phyloP scores from a whole-genome alignment of 2,888 invertebrate genomes.

The Arge pagana region DNA sequence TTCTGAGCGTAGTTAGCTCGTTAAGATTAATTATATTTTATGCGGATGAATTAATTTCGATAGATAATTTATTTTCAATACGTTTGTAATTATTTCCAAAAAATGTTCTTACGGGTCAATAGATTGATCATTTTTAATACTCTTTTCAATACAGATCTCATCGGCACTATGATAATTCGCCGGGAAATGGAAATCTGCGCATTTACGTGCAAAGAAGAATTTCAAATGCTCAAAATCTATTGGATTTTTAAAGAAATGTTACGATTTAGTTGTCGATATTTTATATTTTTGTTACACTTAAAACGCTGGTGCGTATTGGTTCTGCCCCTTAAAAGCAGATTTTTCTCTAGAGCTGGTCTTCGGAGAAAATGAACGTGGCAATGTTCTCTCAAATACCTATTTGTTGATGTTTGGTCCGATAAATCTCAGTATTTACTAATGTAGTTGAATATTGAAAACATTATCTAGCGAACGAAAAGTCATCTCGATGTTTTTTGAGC shows the following conservation, averaged over 20 bases:
- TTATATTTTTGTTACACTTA: conserved; percentile 22
- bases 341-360: conserved; percentile 34
- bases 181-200: no score
- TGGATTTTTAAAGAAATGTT: neutral
- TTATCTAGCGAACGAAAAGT: no score
- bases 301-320: conserved; percentile 33
- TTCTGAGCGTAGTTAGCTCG: conserved; percentile 1
- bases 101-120: no score
- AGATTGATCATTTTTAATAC: no score
- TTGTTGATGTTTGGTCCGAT: conserved; percentile 10
- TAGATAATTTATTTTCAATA: neutral
- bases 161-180: no score
- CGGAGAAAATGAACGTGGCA: conserved; percentile 19
- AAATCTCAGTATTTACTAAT: neutral
- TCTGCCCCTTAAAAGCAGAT: conserved; percentile 15
- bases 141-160: no score
- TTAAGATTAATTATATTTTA: conserved; percentile 5
- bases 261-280: conserved; percentile 2
- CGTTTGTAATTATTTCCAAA: neutral
- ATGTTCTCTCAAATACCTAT: conserved; percentile 3
- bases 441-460: neutral
- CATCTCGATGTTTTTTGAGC: no score
- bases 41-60: neutral
- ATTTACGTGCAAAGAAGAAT: neutral
- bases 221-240: neutral